A percentile compares a stretch with the other conserved stretches of the same genome.
Conservation (phyloP, 1,140 invertebrate species). For the Drosophila sucinea region DNA sequence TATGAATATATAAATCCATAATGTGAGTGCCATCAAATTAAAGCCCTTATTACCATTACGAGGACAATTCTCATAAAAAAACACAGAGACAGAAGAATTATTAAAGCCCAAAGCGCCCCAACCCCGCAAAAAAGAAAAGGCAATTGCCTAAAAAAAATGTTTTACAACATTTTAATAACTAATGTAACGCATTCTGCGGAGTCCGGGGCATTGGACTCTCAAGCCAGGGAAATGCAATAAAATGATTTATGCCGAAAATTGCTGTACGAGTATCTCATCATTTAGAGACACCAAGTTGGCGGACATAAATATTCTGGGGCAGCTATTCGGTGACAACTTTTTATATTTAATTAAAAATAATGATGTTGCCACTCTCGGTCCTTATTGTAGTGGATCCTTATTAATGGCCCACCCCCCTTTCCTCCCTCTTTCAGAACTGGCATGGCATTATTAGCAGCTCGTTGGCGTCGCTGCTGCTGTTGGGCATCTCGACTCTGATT, state of each 20-base stretch:
- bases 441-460: constrained; percentile 82
- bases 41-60: neutral
- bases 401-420: constrained; percentile 53
- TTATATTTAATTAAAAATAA: constrained; percentile 81
- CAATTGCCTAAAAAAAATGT: neutral
- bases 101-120: neutral
- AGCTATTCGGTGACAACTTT: constrained; percentile 57
- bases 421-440: constrained; percentile 73
- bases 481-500: constrained; percentile 81
- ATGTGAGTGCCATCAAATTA: neutral
- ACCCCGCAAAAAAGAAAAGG: constrained; percentile 25
- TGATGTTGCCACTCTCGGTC: constrained; percentile 55
- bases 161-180: constrained; percentile 73
- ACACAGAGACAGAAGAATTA: neutral
- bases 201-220: neutral
- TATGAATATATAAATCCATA: neutral
- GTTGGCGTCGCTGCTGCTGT: constrained; percentile 75
- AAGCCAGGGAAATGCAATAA: constrained; percentile 42
- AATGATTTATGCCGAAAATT: constrained; percentile 54
- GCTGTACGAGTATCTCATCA: constrained; percentile 49
- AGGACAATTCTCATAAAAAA: constrained; percentile 4
- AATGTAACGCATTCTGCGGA: constrained; percentile 35
- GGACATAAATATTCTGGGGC: constrained; percentile 33
- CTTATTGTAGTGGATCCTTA: constrained; percentile 58
- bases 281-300: constrained; percentile 20